Base-by-base conservation (phyloP, 2,888 invertebrate genomes). In the Microplitis deprimator region DNA sequence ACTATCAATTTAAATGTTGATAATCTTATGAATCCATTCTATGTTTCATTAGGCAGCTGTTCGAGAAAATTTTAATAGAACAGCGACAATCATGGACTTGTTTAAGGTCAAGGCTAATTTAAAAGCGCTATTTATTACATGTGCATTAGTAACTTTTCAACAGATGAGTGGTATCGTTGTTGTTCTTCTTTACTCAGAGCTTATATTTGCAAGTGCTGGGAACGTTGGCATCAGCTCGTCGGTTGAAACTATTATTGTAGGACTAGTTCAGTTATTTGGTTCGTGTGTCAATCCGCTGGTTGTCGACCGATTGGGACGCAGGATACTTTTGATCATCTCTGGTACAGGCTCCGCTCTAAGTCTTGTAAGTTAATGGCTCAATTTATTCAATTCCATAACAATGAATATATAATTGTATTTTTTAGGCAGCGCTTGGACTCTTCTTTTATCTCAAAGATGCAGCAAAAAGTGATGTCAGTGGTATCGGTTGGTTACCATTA, bases 81-180 rank as follows among this genome's bases (percentile, higher is more conserved):
- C 83, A 81, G 91, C 88, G 1, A 86, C 82, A 6, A 68, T 93
- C 0, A 84, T 89, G 0, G 94, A 95, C 84, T 91, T 95, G 0
- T 91, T 90, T 86, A 93, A 91, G 83, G 93, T 93, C 5, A 92
- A 93, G 77, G 92, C 94, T 39, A 94, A 96, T 88, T 93, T 94
- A 81, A 95, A 94, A 86, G 96, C 96, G 0, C 92, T 96, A 85
- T 92, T 95, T 81, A 93, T 95, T 72, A 94, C 94, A 0, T 93
- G 93, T 81, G 93, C 93, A 5, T 91, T 97, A 78, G 94, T 96
- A 72, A 90, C 93, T 82, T 95, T 96, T 90, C 97, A 97, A 87
- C 97, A 97, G 89, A 91, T 96, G 80, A 93, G 94, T 0, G 96
- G 96, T 0, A 79, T 96, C 85, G 96, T 96, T 89, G 94, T 95